Base-by-base conservation (phyloP, 2,797 vertebrate species). In the Acanthurus lineatus region DNA sequence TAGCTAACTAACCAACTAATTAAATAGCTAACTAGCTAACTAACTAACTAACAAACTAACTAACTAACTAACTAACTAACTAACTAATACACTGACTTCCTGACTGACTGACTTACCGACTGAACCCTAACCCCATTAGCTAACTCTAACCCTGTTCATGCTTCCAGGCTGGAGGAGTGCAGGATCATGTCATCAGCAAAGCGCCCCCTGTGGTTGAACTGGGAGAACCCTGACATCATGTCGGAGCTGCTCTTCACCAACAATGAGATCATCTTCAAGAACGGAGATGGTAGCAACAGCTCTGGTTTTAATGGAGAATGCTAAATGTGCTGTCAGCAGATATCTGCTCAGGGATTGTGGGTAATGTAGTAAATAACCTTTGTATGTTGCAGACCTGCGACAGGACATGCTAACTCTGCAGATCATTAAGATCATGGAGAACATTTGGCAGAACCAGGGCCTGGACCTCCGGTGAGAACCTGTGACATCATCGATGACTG, bases 171-270 rank as follows among this genome's bases (percentile, higher is more conserved):
- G 86, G 98, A 99, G 90, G 98, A 99, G 86, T 99, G 98, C 94
- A 97, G 98, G 87, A 99, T 99, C 94, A 99, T 99, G 98, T 99
- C 98, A 52, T 99, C 98, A 86, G 98, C 98, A 82, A 99, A 99
- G 94, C 96, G 98, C 77, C 98, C 98, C 0, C 94, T 99, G 51
- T 99, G 98, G 98, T 92, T 99, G 79, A 99, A 99, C 91, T 99
- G 98, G 98, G 98, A 99, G 93, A 99, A 99, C 82, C 98, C 98
- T 88, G 98, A 99, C 93, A 99, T 99, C 94, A 99, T 99, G 98
- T 99, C 98, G 56, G 98, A 99, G 89, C 95, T 99, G 81, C 96
- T 99, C 74, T 99, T 99, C 94, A 97, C 98, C 92, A 99, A 98
- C 95, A 99, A 99, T 73, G 98, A 99, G 93, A 99, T 99, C 89